These are phyloP conservation scores for Synanthedon andrenaeformis DNA, from an alignment of 2,888 invertebrate species.

Conservation along the genomic window DNA sequence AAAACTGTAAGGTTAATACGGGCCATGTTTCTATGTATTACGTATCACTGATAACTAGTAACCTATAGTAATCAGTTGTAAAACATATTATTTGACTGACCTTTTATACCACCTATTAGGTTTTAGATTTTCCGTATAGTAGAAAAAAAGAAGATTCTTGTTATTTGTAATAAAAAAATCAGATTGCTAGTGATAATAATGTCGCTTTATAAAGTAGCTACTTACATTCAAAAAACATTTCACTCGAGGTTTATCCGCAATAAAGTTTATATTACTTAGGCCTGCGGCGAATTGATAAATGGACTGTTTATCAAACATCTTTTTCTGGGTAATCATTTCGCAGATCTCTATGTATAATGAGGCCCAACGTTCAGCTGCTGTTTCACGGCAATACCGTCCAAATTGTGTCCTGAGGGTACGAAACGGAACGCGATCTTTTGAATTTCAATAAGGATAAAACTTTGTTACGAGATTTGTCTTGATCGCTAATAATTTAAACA, in stretches of 20 bases:
- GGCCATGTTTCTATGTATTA: too few species aligned
- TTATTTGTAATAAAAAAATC: too few species aligned
- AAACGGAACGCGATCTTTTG: conserved; percentile 41
- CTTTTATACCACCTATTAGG: too few species aligned
- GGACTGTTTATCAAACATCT: conserved; percentile 59
- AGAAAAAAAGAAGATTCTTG: too few species aligned
- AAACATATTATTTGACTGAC: too few species aligned
- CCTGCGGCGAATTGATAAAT: conserved; percentile 56
- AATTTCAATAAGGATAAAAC: conserved; percentile 45
- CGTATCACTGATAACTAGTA: too few species aligned
- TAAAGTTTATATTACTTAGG: neutral
- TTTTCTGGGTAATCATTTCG: conserved; percentile 49
- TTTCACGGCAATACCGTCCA: conserved; percentile 43
- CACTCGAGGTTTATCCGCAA: neutral
- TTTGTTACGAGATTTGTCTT: conserved; percentile 22
- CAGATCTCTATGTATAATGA: conserved; percentile 47
- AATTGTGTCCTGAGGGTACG: conserved; percentile 51
- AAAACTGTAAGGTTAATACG: too few species aligned
- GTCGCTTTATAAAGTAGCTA: neutral
- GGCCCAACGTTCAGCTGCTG: conserved; percentile 47
- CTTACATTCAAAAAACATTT: neutral
- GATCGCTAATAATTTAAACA: conserved; percentile 13
- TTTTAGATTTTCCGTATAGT: too few species aligned
- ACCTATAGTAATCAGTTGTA: too few species aligned
- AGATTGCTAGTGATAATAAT: neutral